phyloP scores from a whole-genome alignment of 2,113 vertebrate species.

The Ardeotis arabs region DNA sequence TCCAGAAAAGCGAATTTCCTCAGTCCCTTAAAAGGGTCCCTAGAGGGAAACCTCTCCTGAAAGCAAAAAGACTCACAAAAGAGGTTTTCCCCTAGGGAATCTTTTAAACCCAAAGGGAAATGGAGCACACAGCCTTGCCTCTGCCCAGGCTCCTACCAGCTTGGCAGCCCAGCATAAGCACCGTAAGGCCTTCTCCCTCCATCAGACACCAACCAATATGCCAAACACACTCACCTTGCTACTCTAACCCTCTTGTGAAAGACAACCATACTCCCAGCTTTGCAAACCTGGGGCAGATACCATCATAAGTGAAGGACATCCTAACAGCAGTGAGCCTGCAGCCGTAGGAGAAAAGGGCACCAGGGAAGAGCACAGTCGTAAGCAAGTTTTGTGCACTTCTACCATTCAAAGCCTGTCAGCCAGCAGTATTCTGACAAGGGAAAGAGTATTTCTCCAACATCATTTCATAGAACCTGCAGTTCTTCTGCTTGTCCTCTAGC shows the following conservation, averaged over 20 bases:
- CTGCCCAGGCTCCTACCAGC: not conserved
- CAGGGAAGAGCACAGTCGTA: not conserved
- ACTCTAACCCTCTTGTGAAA: not conserved
- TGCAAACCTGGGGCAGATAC: not conserved
- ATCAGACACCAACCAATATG: not conserved
- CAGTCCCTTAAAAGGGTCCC: not conserved
- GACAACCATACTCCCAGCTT: not conserved
- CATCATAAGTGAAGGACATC: not conserved
- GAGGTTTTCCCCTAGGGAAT: not conserved
- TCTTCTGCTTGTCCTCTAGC: not conserved
- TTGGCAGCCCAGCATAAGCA: not conserved
- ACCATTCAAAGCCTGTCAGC: not conserved
- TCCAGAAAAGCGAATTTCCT: not conserved
- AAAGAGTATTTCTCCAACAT: not conserved
- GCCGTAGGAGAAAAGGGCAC: not conserved
- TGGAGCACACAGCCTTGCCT: not conserved
- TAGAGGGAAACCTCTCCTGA: not conserved
- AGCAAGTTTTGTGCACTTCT: not conserved
- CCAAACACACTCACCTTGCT: not conserved
- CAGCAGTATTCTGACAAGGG: not conserved
- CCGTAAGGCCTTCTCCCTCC: not conserved
- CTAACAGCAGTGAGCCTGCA: not conserved
- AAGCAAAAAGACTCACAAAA: not conserved
- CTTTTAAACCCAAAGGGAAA: not conserved
- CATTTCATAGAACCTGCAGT: not conserved